A percentile compares a stretch with the other conserved stretches of the same genome.
Conservation (phyloP, 1,140 invertebrate species). For the Drosophila repleta region DNA sequence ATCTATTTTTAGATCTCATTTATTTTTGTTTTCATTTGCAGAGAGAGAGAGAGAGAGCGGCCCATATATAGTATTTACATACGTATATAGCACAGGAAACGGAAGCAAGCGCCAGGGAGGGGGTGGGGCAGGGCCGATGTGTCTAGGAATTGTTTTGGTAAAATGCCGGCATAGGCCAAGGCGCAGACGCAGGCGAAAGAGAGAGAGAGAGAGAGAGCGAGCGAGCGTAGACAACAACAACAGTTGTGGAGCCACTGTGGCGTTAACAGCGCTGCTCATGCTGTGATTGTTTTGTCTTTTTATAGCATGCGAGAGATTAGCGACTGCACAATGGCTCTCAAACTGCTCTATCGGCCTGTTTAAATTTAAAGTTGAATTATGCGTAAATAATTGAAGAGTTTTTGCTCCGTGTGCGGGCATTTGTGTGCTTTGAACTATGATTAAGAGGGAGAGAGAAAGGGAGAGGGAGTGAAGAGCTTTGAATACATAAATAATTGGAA, state of each 20-base stretch:
- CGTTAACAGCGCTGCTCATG: conserved; percentile 14
- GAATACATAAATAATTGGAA: neutral
- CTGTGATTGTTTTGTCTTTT: neutral
- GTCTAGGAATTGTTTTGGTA: conserved; percentile 45
- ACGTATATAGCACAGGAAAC: conserved; percentile 53
- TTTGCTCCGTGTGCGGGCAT: neutral
- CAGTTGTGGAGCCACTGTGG: conserved; percentile 32
- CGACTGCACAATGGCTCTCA: neutral
- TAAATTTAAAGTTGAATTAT: neutral
- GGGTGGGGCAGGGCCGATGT: neutral
- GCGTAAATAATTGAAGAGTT: neutral
- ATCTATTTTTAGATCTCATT: conserved; percentile 58
- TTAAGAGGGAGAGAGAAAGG: neutral
- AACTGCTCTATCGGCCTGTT: conserved; percentile 17
- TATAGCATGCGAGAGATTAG: conserved; percentile 30
- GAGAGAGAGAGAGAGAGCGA: conserved; percentile 3
- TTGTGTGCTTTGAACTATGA: neutral
- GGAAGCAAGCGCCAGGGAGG: conserved; percentile 38
- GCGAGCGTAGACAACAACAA: conserved; percentile 30
- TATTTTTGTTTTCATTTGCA: conserved; percentile 58
- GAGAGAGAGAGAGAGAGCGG: neutral
- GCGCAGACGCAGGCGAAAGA: conserved; percentile 50
- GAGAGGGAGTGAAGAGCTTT: neutral
- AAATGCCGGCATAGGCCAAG: conserved; percentile 61
- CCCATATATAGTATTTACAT: conserved; percentile 40